Evolutionary conservation across 92 coral and sea anemone genomes (phyloP), one percentile per base, ranked within the genome.

Genomic region (Anthopleura xanthogrammica): DNA sequence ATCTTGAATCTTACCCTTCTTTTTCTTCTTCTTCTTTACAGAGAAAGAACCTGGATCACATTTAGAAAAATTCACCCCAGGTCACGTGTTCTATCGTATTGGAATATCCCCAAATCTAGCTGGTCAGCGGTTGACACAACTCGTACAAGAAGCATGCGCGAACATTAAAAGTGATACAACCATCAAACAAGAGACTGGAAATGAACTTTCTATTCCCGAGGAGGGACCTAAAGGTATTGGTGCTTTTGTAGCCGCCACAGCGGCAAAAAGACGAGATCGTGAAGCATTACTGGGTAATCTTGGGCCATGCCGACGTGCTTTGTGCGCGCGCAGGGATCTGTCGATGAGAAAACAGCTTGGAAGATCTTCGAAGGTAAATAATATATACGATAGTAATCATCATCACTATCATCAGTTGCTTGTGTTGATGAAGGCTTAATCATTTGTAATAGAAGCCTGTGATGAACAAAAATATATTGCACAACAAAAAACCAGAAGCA

Each of bases 261-360:
- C 98, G 3, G 94, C 98, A 5, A 92, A 90, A 70, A 87, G 86
- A 81, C 93, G 94, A 66, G 92, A 92, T 73, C 91, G 97, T 62
- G 87, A 89, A 41, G 88, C 62, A 60, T 81, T 97, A 74, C 89
- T 97, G 79, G 86, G 94, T n/a, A 86, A 88, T 64, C 91, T 97
- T 60, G 99, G 99, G 14, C 98, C 99, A 16, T 97, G 99, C 81
- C 90, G 99, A 24, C 98, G 99, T 16, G 99, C 98, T 4, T 81
- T 97, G 83, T 97, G 99, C 70, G 99, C 99, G 40, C 95, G 99
- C 11, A 83, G 93, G 70, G 99, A 97, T 65, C 88, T 97, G 82
- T 91, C 90, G 83, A 97, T 97, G 76, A 85, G 99, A 36, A 97
- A 97, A 83, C 96, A 95, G 52, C 97, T 97, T 24, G 91, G 99